These are phyloP conservation scores for Argyrosomus japonicus DNA, from an alignment of 2,113 vertebrate genomes.

Conservation along the genomic window DNA sequence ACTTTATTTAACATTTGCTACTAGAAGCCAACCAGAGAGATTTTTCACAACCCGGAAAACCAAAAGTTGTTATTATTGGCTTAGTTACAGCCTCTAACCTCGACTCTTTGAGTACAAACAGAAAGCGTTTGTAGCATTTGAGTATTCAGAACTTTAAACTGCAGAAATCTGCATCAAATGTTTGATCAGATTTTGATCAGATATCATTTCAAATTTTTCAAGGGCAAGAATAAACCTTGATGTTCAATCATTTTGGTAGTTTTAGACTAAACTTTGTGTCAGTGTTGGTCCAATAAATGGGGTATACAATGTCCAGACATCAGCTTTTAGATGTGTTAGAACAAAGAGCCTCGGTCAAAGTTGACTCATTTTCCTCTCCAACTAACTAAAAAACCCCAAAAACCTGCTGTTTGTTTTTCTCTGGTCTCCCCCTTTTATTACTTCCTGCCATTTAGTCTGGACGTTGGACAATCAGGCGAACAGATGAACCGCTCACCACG, in stretches of 20 bases:
- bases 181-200: not conserved
- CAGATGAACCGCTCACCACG: slow-evolving; percentile 10
- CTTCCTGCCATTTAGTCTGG: slow-evolving; percentile 56
- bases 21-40: not conserved
- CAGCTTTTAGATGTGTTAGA: not conserved
- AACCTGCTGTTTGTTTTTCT: slow-evolving; percentile 19
- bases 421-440: slow-evolving; percentile 33
- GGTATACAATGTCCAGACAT: not conserved
- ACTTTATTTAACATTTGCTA: not conserved
- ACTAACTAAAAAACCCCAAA: slow-evolving; percentile 4
- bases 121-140: not conserved
- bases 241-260: not conserved
- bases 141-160: too few species aligned
- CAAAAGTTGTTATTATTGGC: not conserved
- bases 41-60: not conserved
- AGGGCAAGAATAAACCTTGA: not conserved
- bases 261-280: not conserved
- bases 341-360: not conserved
- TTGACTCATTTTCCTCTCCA: slow-evolving; percentile 29
- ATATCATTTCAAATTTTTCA: too few species aligned
- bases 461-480: slow-evolving; percentile 42
- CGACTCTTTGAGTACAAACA: not conserved
- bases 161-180: not conserved
- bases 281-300: too few species aligned
- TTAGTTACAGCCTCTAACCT: not conserved